Evolutionary conservation across 2,888 invertebrate genomes (phyloP), one percentile per base, ranked within the genome.

Genomic region (Ornithoptera alexandrae): DNA sequence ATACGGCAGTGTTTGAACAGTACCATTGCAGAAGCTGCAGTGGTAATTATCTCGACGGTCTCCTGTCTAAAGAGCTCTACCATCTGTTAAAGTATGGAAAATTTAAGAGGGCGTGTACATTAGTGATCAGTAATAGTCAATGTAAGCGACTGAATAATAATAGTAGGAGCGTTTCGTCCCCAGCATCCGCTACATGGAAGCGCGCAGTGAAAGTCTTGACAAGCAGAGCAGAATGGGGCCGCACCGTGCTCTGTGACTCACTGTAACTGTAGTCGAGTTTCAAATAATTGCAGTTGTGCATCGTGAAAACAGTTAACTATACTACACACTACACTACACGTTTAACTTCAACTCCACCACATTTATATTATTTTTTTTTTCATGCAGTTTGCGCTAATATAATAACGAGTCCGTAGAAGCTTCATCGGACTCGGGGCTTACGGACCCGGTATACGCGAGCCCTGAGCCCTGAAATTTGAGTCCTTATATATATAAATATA

Each of bases 211-310:
- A 72, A 72, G 72, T 69, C 69, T 69, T 67, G 65, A 63, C 60
- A 59, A 61, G 22, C 65, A 60, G 69, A 71, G 68, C 72, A 72
- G 62, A 72, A 72, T 72, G 71, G 69, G 71, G 71, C 53, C 72
- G 67, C 24, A 24, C 17, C 58, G 62, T 58, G 57, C 24, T 36
- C 50, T 59, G 58, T 71, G 71, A 72, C 59, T 71, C 71, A 72
- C 67, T 42, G 56, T 65, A 65, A 65, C 69, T 65, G 65, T 62
- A 57, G 42, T 22, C 64, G 53, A 20, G 57, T 53, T 56, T 30
- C n/a, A 60, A 64, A 61, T 61, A 64, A 70, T 58, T 65, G 61
- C 61, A 39, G 46, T 61, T 57, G 30, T 70, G 64, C 62, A 71
- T 56, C 61, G 42, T 56, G 67, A 50, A 67, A 46, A 39, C 50